phyloP scores from a whole-genome alignment of 2,888 invertebrate species.

The Drosophila pegasa region DNA sequence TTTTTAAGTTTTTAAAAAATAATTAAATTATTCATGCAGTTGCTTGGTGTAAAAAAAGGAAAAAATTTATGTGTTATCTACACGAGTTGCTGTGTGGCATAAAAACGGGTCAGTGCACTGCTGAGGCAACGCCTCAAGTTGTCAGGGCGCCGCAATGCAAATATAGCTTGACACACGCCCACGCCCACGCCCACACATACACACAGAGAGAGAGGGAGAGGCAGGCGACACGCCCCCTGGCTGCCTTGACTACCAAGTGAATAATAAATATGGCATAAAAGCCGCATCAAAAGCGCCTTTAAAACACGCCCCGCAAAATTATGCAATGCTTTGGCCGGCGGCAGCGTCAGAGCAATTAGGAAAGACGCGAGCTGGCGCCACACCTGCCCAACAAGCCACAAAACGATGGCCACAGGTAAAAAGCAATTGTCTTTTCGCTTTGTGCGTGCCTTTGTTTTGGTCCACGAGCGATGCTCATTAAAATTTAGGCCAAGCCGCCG shows the following conservation, averaged over 20 bases:
- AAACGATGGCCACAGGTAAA: conserved; percentile 73
- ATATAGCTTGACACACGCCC: conserved; percentile 50
- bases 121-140: conserved; percentile 65
- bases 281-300: conserved; percentile 76
- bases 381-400: conserved; percentile 36
- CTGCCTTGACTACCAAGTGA: conserved; percentile 65
- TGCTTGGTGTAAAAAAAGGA: neutral
- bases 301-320: conserved; percentile 59
- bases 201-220: neutral
- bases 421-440: conserved; percentile 73
- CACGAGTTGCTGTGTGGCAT: conserved; percentile 47
- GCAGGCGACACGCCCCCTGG: conserved; percentile 14
- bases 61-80: conserved; percentile 20
- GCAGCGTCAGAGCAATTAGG: conserved; percentile 55
- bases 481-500: conserved; percentile 75
- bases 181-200: conserved; percentile 12
- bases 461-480: conserved; percentile 72
- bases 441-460: conserved; percentile 75
- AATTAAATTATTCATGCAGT: conserved; percentile 56
- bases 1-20: conserved; percentile 24
- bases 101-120: conserved; percentile 68
- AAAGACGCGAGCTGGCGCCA: conserved; percentile 9
- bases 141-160: conserved; percentile 63
- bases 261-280: conserved; percentile 80
- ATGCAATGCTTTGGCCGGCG: conserved; percentile 64